phyloP scores from a whole-genome alignment of 2,888 invertebrate species.

The Glaucopsyche alexis region DNA sequence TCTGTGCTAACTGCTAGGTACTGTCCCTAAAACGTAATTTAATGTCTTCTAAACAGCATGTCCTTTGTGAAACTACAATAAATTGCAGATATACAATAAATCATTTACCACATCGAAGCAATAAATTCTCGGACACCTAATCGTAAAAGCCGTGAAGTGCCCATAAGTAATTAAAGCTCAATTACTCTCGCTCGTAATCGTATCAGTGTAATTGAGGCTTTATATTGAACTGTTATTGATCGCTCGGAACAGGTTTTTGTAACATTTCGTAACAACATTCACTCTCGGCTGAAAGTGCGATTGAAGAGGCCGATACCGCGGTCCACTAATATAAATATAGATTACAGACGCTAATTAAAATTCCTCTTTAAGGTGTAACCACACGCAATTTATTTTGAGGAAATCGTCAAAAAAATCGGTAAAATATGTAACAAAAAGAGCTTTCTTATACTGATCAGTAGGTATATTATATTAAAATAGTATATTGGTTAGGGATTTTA shows the following conservation, averaged over 20 bases:
- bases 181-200: constrained; percentile 17
- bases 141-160: neutral
- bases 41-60: too few species aligned
- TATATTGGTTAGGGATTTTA: too few species aligned
- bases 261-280: constrained; percentile 29
- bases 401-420: neutral
- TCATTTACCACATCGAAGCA: neutral
- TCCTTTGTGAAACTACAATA: neutral
- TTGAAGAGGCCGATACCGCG: constrained; percentile 29
- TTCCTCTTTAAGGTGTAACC: constrained; percentile 6
- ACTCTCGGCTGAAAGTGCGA: constrained; percentile 32
- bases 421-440: too few species aligned
- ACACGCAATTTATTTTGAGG: neutral
- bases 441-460: too few species aligned
- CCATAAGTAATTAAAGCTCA: neutral
- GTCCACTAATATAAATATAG: neutral
- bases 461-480: too few species aligned
- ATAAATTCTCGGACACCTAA: neutral
- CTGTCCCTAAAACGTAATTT: too few species aligned
- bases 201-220: constrained; percentile 12
- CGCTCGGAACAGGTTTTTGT: constrained; percentile 24
- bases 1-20: too few species aligned
- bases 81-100: neutral
- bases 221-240: neutral
- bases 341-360: constrained; percentile 29